These are phyloP conservation scores for Glossophaga mutica DNA, from an alignment of 2,797 vertebrate species.

Conservation along the genomic window DNA sequence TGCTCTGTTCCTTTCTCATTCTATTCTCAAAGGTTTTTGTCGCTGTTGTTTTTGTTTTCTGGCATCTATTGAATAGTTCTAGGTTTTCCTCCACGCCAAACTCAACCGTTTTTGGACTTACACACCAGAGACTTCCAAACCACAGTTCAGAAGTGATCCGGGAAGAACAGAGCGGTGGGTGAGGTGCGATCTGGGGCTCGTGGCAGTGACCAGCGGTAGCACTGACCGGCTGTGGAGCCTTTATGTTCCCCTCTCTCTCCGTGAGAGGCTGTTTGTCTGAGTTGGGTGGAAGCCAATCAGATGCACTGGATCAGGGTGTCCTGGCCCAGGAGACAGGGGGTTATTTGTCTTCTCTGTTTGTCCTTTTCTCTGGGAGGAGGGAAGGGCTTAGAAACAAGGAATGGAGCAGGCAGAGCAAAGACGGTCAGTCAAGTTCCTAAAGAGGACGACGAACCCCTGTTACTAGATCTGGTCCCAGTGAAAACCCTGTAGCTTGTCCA, in stretches of 20 bases:
- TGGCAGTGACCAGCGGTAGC: rapidly evolving
- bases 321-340: constrained; percentile 29
- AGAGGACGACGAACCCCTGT: too few species aligned
- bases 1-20: background rate
- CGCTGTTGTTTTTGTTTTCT: too few species aligned
- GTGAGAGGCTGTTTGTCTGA: constrained; percentile 36
- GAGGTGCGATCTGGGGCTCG: background rate
- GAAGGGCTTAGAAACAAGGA: background rate
- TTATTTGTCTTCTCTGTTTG: constrained; percentile 42
- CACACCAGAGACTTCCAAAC: background rate
- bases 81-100: background rate
- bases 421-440: background rate
- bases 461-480: background rate
- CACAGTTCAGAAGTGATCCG: background rate
- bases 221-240: background rate
- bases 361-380: background rate
- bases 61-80: background rate
- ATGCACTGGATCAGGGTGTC: constrained; percentile 52
- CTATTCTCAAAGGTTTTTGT: background rate
- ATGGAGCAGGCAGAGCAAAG: background rate
- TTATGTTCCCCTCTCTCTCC: background rate
- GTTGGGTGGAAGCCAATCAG: constrained; percentile 58
- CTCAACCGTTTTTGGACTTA: background rate
- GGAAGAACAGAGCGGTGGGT: background rate
- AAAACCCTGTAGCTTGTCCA: background rate